Evolutionary conservation across 1,140 invertebrate species (phyloP).

Genomic region (Halesus radiatus): DNA sequence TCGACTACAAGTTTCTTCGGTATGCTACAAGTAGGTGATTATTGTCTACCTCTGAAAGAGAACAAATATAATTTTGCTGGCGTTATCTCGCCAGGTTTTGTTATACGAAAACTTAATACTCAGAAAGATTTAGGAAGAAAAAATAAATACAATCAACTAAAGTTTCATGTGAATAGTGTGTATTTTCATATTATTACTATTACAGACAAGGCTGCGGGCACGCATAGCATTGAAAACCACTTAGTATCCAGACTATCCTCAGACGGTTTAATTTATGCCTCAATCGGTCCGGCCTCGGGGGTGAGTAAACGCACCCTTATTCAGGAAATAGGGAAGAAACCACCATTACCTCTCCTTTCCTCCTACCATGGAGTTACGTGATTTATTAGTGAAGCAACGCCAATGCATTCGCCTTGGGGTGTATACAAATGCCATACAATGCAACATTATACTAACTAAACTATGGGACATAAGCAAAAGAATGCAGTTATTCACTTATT

Average conservation of each 20-base stretch:
- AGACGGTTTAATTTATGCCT: constrained; percentile 49
- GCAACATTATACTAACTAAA: neutral
- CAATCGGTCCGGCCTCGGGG: constrained; percentile 31
- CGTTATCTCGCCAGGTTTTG: too few relatives aligned
- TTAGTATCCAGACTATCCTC: constrained; percentile 34
- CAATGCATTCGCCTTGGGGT: constrained; percentile 10
- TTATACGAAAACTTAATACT: too few relatives aligned
- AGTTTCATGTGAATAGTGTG: too few relatives aligned
- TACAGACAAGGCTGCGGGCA: neutral
- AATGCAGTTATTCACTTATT: too few relatives aligned
- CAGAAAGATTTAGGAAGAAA: too few relatives aligned
- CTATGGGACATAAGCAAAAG: neutral
- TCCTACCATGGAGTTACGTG: constrained; percentile 36
- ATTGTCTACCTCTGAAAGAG: too few relatives aligned
- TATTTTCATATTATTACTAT: too few relatives aligned
- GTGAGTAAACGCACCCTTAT: constrained; percentile 28
- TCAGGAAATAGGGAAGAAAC: constrained; percentile 35
- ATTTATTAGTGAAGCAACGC: constrained; percentile 48
- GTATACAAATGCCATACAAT: neutral
- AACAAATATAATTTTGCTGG: too few relatives aligned
- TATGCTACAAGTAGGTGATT: too few relatives aligned
- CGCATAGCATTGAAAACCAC: constrained; percentile 31
- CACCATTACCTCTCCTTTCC: constrained; percentile 36
- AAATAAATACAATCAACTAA: too few relatives aligned
- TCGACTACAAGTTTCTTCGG: too few relatives aligned